A percentile compares a stretch with the other conserved stretches of the same genome.
Evolutionary conservation across 2,888 invertebrate genomes (phyloP).

Genomic region (Operophtera brumata): DNA sequence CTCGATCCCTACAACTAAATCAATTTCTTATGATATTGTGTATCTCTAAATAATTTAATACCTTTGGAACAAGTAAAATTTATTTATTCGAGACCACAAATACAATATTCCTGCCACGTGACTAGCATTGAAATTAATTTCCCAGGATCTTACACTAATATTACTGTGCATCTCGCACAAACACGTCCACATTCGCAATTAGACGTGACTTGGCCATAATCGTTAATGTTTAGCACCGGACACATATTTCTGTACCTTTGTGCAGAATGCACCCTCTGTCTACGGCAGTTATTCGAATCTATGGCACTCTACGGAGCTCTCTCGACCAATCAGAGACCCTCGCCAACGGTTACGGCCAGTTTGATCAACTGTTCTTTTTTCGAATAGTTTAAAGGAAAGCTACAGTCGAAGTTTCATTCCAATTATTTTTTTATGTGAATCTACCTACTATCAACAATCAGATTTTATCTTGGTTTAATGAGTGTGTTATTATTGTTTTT

Average conservation of each 20-base stretch:
- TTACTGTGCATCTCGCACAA: conserved; percentile 40
- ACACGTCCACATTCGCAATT: conserved; percentile 65
- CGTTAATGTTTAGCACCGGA: conserved; percentile 79
- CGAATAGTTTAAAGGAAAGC: conserved; percentile 19
- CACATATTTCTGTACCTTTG: conserved; percentile 78
- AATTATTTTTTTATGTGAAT: background rate
- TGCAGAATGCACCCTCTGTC: conserved; percentile 71
- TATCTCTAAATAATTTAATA: no score
- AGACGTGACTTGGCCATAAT: conserved; percentile 78
- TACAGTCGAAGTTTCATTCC: conserved; percentile 2
- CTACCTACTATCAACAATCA: background rate
- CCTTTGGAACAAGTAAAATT: no score
- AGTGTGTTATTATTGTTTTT: no score
- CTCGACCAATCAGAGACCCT: conserved; percentile 46
- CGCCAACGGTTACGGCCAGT: conserved; percentile 36
- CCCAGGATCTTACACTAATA: conserved; percentile 6
- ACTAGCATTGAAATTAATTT: background rate
- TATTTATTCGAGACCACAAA: background rate
- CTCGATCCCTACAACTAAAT: no score
- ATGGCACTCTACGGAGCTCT: conserved; percentile 27
- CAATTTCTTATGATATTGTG: no score
- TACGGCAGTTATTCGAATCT: conserved; percentile 34
- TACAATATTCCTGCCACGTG: conserved; percentile 7
- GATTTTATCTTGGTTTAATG: background rate
- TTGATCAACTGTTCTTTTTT: conserved; percentile 37